Percentiles rank a stretch among this genome's conserved stretches.
These are phyloP conservation scores for Pampus argenteus DNA, from an alignment of 2,797 vertebrate species.

Conservation along the genomic window DNA sequence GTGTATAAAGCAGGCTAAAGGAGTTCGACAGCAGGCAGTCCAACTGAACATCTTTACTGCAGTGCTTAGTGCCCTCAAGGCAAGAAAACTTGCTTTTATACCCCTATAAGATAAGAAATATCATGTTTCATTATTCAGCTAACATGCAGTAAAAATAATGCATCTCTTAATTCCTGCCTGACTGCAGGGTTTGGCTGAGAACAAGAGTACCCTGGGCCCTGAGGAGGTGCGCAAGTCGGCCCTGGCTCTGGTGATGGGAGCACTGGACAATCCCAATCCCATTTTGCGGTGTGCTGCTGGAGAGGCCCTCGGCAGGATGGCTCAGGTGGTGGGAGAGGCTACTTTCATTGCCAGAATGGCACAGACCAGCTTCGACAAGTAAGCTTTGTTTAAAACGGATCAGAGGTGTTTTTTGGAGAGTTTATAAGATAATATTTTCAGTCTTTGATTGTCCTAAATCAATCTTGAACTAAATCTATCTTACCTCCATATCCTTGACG, in stretches of 20 bases:
- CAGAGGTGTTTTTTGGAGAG: not conserved
- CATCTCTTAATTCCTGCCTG: slow-evolving; percentile 8
- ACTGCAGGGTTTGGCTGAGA: slow-evolving; percentile 96
- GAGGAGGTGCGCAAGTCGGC: slow-evolving; percentile 99
- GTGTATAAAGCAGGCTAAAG: slow-evolving; percentile 99
- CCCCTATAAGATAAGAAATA: not conserved
- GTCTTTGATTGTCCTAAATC: slow-evolving; percentile 17
- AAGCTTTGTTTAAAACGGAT: slow-evolving; percentile 58
- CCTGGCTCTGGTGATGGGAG: slow-evolving; percentile 96
- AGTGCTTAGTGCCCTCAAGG: slow-evolving; percentile 98
- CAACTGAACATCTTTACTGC: slow-evolving; percentile 99
- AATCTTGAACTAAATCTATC: slow-evolving; percentile 9
- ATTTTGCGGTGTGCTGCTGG: slow-evolving; percentile 98
- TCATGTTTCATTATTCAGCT: slow-evolving; percentile 1
- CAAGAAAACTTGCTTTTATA: slow-evolving; percentile 60
- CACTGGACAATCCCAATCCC: slow-evolving; percentile 97
- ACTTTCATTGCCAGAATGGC: slow-evolving; percentile 99
- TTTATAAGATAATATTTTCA: not conserved
- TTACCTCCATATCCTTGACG: slow-evolving; percentile 14
- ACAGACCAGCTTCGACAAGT: slow-evolving; percentile 99
- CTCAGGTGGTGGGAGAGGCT: slow-evolving; percentile 97
- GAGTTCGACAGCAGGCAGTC: slow-evolving; percentile 97
- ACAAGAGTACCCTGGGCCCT: slow-evolving; percentile 97
- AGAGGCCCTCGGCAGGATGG: slow-evolving; percentile 98
- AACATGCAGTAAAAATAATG: slow-evolving; percentile 6